Conservation (phyloP, 2,797 vertebrate species). For the Huso huso region DNA sequence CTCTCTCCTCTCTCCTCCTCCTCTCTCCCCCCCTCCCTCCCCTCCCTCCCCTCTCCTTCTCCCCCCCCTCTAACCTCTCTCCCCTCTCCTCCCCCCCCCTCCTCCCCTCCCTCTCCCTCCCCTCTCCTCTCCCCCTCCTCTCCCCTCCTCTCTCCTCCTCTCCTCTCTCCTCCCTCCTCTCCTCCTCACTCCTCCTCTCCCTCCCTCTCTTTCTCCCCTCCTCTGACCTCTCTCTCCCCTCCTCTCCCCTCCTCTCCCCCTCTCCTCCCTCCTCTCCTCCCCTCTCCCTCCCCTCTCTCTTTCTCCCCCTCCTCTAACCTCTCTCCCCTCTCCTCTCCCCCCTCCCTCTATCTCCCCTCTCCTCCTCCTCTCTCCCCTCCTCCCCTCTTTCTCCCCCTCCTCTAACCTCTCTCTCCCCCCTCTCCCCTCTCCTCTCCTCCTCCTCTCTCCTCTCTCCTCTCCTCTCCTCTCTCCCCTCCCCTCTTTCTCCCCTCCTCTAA, state of each 20-base stretch:
- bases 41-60: constrained; percentile 10
- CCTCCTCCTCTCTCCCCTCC: constrained; percentile 4
- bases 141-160: constrained; percentile 4
- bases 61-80: constrained; percentile 10
- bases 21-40: constrained; percentile 4
- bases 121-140: constrained; percentile 5
- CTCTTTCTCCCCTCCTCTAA: too few relatives aligned
- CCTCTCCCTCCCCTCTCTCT: constrained; percentile 12
- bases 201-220: too few relatives aligned
- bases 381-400: neutral
- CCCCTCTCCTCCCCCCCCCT: too few relatives aligned
- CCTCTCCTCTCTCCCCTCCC: neutral
- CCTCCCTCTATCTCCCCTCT: constrained; percentile 10
- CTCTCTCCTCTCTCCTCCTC: constrained; percentile 16
- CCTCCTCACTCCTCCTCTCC: too few relatives aligned
- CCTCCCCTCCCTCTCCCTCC: too few relatives aligned
- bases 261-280: neutral
- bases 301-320: constrained; percentile 6
- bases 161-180: too few relatives aligned
- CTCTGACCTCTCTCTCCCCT: too few relatives aligned
- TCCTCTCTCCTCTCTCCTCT: too few relatives aligned
- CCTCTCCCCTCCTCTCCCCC: neutral
- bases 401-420: constrained; percentile 14
- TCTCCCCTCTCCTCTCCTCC: neutral
- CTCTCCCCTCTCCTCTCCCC: neutral